Evolutionary conservation across 1,140 invertebrate species (phyloP).

Genomic region (Euwallacea similis): DNA sequence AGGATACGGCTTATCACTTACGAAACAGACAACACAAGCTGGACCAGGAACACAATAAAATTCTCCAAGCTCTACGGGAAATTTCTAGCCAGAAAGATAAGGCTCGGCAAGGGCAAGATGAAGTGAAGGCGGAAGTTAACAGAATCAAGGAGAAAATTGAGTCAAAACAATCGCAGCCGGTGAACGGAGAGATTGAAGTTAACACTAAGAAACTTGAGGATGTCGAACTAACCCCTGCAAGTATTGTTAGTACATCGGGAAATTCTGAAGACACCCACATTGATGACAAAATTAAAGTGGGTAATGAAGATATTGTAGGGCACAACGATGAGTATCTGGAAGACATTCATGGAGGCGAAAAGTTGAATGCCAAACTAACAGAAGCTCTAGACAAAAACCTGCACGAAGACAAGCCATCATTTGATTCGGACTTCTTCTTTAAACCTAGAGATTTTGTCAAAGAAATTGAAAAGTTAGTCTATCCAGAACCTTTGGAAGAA

Average conservation of each 20-base stretch:
- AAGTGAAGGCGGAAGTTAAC: slow-evolving; percentile 21
- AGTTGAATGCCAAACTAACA: background rate
- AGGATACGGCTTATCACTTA: background rate
- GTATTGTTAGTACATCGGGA: too few relatives aligned
- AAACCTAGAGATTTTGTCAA: slow-evolving; percentile 20
- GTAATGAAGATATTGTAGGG: slow-evolving; percentile 23
- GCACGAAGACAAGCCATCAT: background rate
- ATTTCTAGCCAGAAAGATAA: slow-evolving; percentile 8
- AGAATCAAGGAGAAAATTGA: background rate
- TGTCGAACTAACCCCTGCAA: background rate
- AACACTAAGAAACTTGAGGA: background rate
- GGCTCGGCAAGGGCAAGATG: slow-evolving; percentile 5
- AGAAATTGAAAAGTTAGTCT: slow-evolving; percentile 25
- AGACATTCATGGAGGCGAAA: background rate
- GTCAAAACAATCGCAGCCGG: background rate
- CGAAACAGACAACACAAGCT: background rate
- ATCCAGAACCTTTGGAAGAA: slow-evolving; percentile 7
- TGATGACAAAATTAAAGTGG: slow-evolving; percentile 20
- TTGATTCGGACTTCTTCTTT: slow-evolving; percentile 10
- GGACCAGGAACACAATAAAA: slow-evolving; percentile 14
- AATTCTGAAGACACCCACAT: background rate
- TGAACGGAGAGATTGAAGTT: slow-evolving; percentile 1
- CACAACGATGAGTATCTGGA: slow-evolving; percentile 7
- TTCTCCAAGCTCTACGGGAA: slow-evolving; percentile 18
- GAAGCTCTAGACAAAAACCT: too few relatives aligned